Evolutionary conservation across 2,113 vertebrate species (phyloP).

Genomic region (Rostratula benghalensis): DNA sequence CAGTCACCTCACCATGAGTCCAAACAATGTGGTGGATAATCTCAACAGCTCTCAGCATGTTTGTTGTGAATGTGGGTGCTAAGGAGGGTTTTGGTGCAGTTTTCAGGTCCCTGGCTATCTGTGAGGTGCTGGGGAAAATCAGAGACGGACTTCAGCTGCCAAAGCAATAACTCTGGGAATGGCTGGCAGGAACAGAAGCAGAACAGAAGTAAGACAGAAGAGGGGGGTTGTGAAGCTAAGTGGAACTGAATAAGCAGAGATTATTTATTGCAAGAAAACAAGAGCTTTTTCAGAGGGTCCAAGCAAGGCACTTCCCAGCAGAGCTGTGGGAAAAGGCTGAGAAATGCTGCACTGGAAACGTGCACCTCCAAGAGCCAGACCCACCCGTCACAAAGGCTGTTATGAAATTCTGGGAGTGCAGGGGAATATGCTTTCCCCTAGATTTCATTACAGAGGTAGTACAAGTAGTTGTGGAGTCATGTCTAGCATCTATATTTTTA

Average conservation of each 20-base stretch:
- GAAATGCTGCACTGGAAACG: not conserved
- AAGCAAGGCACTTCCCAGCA: not conserved
- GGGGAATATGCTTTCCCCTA: not conserved
- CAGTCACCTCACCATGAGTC: fast-evolving
- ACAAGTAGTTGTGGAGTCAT: not conserved
- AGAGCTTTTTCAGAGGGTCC: not conserved
- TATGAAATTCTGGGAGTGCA: not conserved
- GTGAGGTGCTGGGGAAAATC: fast-evolving
- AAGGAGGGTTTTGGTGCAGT: not conserved
- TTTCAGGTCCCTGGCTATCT: not conserved
- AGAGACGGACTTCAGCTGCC: not conserved
- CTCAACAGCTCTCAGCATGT: not conserved
- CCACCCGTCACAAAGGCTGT: not conserved
- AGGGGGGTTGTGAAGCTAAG: not conserved
- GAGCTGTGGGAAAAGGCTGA: not conserved
- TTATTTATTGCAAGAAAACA: not conserved
- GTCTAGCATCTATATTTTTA: not conserved
- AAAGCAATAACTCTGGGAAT: not conserved
- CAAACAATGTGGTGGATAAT: not conserved
- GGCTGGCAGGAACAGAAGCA: not conserved
- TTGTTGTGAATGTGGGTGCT: not conserved
- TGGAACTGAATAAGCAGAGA: not conserved
- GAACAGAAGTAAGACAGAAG: not conserved
- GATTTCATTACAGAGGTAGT: not conserved
- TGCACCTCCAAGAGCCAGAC: not conserved